phyloP scores from a whole-genome alignment of 2,888 invertebrate species.

The Sycophila texana region DNA sequence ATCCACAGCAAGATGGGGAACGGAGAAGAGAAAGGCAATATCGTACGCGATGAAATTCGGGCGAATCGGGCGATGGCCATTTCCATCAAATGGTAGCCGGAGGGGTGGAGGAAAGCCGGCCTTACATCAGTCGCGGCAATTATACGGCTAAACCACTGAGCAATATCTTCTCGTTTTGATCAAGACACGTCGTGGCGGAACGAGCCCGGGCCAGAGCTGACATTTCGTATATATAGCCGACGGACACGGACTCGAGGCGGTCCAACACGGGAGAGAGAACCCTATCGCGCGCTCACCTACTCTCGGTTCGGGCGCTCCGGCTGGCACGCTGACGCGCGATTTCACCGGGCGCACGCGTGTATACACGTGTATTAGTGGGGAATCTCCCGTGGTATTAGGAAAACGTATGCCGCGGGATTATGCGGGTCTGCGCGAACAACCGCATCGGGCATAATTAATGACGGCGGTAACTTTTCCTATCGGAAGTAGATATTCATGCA shows the following conservation, averaged over 20 bases:
- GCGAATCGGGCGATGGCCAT: constrained; percentile 22
- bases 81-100: constrained; percentile 37
- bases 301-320: no score
- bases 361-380: constrained; percentile 51
- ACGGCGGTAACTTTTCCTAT: constrained; percentile 59
- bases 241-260: constrained; percentile 6
- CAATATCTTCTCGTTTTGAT: constrained; percentile 54
- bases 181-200: constrained; percentile 19
- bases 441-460: constrained; percentile 59
- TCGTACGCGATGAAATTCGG: constrained; percentile 34
- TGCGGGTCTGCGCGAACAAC: constrained; percentile 58
- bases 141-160: constrained; percentile 44
- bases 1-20: no score
- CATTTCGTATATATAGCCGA: constrained; percentile 14
- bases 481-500: constrained; percentile 61
- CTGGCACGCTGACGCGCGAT: no score
- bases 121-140: constrained; percentile 40
- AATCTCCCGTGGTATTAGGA: constrained; percentile 54
- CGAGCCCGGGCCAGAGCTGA: constrained; percentile 1
- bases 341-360: constrained; percentile 26
- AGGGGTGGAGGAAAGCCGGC: constrained; percentile 3
- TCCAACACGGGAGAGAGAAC: no score
- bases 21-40: constrained; percentile 8
- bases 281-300: no score
- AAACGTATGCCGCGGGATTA: constrained; percentile 58